Evolutionary conservation across 2,797 vertebrate genomes (phyloP), one percentile per base, ranked within the genome.

Genomic region (Oryzias dopingdopingensis): DNA sequence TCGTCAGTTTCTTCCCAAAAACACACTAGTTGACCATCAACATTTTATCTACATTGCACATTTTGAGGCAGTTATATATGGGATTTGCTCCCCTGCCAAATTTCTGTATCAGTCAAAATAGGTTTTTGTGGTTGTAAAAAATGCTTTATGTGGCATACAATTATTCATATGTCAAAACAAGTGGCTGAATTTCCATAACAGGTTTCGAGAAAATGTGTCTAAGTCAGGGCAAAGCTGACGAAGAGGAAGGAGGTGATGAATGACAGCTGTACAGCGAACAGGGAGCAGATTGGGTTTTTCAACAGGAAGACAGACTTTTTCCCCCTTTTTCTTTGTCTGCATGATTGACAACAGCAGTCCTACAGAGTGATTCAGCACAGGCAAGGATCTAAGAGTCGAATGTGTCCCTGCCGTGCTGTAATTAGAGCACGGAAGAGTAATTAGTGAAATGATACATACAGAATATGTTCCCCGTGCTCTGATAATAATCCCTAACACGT

Each of bases 381-480:
- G 61, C 62, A 54, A 46, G 40, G 78, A 84, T 83, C 68, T 81
- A 61, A 82, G 72, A 76, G 77, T 69, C 57, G 56, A 76, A 70
- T 66, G 43, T 57, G 59, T 78, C 83, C 79, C 84, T 56, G 59
- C 57, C 83, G 79, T 67, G 74, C 65, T 82, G 65, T 86, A 85
- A 87, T 89, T 82, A 87, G 79, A 79, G 65, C 69, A 72, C 4
- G 6, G 67, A 84, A 42, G 48, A 40, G 72, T 88, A 86, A 90
- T 90, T 85, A 86, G 78, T 68, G 61, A 75, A 88, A 86, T 81
- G 60, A 83, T 84, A 85, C 83, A 87, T 82, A 77, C 79, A 79
- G 73, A 64, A 67, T 73, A 68, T 66, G 55, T 58, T 79, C 63
- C 72, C 60, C 8, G 41, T 67, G 61, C 76, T 75, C 72, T 76